Percentiles rank a stretch among this genome's conserved stretches.
Evolutionary conservation across 2,113 vertebrate genomes (phyloP).

Genomic region (Ceyx cyanopectus): DNA sequence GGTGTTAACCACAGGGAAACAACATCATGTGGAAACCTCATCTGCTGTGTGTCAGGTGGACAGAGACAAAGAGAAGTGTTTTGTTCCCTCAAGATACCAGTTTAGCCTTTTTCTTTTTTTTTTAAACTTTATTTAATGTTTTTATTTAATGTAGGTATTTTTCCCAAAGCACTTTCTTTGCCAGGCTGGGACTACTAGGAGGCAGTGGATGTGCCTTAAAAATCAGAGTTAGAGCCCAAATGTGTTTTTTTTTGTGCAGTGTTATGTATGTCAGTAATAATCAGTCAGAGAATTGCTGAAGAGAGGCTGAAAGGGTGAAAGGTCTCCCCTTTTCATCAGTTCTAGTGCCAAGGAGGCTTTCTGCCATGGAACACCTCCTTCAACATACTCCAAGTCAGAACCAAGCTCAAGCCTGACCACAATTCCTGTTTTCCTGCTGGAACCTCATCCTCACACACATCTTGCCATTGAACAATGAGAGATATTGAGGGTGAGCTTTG

Average conservation of each 20-base stretch:
- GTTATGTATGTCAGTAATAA: background rate
- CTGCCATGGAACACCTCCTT: background rate
- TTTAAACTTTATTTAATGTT: background rate
- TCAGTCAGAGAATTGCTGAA: background rate
- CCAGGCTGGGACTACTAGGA: background rate
- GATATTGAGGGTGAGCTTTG: background rate
- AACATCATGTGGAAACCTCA: background rate
- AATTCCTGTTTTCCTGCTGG: background rate
- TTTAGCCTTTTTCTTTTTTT: background rate
- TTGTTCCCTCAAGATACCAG: background rate
- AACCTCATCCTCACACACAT: background rate
- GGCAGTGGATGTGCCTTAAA: background rate
- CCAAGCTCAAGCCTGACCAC: background rate
- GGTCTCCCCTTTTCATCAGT: background rate
- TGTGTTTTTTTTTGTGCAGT: background rate
- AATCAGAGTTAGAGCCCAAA: background rate
- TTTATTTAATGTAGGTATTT: background rate
- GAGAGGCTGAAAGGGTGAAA: background rate
- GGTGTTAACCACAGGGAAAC: slow-evolving; percentile 3
- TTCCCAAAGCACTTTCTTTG: background rate
- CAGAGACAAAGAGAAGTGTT: background rate
- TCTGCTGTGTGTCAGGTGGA: background rate
- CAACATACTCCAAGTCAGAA: background rate
- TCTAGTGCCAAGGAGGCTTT: background rate
- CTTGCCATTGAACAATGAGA: background rate